A percentile compares a stretch with the other conserved stretches of the same genome.
Conservation (phyloP, 1,140 invertebrate genomes). For the Meloidogyne chitwoodi region DNA sequence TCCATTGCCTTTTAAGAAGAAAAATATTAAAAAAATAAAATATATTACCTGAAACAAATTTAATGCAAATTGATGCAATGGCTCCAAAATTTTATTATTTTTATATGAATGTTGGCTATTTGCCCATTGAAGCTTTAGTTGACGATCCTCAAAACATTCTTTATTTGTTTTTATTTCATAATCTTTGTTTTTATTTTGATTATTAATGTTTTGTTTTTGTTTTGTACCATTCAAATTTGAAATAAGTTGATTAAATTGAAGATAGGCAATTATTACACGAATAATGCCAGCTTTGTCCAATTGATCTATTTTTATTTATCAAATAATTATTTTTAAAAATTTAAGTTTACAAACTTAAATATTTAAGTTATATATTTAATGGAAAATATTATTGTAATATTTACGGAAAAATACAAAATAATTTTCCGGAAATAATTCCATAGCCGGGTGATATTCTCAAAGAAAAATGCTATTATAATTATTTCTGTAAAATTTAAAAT, state of each 20-base stretch:
- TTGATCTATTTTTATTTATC: background rate
- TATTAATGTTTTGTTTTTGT: background rate
- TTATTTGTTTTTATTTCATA: background rate
- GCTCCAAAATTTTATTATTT: background rate
- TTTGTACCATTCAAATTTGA: background rate
- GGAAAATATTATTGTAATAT: background rate
- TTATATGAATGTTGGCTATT: no score
- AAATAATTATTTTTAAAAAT: no score
- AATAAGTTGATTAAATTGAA: conserved; percentile 6
- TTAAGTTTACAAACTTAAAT: background rate
- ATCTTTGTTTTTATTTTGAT: background rate
- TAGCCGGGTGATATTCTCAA: no score
- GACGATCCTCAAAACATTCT: background rate
- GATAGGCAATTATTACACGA: background rate
- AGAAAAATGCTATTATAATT: background rate
- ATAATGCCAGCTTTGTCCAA: conserved; percentile 6
- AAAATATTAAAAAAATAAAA: background rate
- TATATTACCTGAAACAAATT: conserved; percentile 10
- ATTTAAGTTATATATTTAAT: no score
- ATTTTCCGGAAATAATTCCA: no score
- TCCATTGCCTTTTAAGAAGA: conserved; percentile 14
- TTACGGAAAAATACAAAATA: no score
- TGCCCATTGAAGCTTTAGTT: background rate
- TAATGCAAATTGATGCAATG: conserved; percentile 11
- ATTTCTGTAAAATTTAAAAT: no score